phyloP scores from a whole-genome alignment of 2,888 invertebrate genomes.

The Caenorhabditis sulstoni region DNA sequence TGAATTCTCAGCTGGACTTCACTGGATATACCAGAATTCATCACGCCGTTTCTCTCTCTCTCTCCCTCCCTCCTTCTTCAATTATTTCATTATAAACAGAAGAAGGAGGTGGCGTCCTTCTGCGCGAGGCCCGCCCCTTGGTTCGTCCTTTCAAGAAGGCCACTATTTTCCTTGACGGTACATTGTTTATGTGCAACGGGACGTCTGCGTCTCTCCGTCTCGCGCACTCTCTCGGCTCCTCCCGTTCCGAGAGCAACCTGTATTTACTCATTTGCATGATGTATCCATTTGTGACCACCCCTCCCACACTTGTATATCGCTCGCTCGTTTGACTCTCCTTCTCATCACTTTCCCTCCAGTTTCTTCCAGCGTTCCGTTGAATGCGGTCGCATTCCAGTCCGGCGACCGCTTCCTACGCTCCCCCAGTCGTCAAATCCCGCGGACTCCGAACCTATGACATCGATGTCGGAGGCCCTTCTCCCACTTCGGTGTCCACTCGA shows the following conservation, averaged over 20 bases:
- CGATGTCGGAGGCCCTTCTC: slow-evolving; percentile 24
- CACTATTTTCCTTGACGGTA: slow-evolving; percentile 20
- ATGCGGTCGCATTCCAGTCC: slow-evolving; percentile 42
- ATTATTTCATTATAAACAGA: slow-evolving; percentile 54
- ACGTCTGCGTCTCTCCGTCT: slow-evolving; percentile 10
- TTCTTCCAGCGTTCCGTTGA: slow-evolving; percentile 10
- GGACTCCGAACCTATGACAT: slow-evolving; percentile 49
- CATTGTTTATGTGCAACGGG: slow-evolving; percentile 53
- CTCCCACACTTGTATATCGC: slow-evolving; percentile 29
- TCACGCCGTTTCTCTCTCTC: slow-evolving; percentile 1
- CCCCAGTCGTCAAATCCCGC: slow-evolving; percentile 48
- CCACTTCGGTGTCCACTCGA: not conserved
- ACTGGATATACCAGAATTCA: slow-evolving; percentile 46
- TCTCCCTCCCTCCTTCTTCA: slow-evolving; percentile 29
- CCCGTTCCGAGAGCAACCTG: slow-evolving; percentile 36
- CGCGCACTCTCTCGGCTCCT: slow-evolving; percentile 12
- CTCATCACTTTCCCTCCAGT: slow-evolving; percentile 2
- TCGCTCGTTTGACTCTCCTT: not conserved
- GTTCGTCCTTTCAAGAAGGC: slow-evolving; percentile 5
- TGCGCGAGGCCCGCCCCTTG: not conserved
- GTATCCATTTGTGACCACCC: slow-evolving; percentile 36
- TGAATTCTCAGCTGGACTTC: slow-evolving; percentile 56
- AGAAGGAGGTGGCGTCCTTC: slow-evolving; percentile 27
- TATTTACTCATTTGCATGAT: slow-evolving; percentile 54
- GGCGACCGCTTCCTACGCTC: slow-evolving; percentile 48